Evolutionary conservation across 2,113 vertebrate species (phyloP).

Genomic region (Lepisosteus oculatus): DNA sequence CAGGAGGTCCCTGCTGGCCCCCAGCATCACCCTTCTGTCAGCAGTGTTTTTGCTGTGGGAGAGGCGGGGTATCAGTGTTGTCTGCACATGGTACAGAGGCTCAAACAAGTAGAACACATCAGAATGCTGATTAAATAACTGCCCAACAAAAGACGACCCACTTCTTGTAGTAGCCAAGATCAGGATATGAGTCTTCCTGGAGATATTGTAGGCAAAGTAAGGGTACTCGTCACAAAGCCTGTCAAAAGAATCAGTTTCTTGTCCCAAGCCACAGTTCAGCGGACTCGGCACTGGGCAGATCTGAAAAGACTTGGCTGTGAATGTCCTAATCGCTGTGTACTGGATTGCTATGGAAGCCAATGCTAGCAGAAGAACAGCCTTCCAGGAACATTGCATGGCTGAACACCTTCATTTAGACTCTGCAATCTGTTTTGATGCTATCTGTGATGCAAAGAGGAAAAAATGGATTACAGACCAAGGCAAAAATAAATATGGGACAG

Average conservation of each 20-base stretch:
- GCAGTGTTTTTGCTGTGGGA: slow-evolving; percentile 77
- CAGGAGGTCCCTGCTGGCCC: slow-evolving; percentile 88
- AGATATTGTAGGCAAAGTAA: slow-evolving; percentile 73
- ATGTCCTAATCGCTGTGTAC: slow-evolving; percentile 95
- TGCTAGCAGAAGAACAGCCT: slow-evolving; percentile 94
- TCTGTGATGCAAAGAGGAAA: slow-evolving; percentile 51
- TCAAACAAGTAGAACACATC: slow-evolving; percentile 97
- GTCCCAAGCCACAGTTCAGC: slow-evolving; percentile 77
- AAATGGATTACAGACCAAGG: slow-evolving; percentile 26
- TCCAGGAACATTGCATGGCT: slow-evolving; percentile 99
- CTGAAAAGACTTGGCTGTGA: slow-evolving; percentile 91
- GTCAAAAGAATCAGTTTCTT: slow-evolving; percentile 77
- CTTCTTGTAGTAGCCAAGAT: slow-evolving; percentile 93
- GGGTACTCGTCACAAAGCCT: slow-evolving; percentile 84
- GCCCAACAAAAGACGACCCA: slow-evolving; percentile 91
- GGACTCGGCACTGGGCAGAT: slow-evolving; percentile 79
- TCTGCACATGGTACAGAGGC: slow-evolving; percentile 94
- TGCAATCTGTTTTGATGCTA: slow-evolving; percentile 56
- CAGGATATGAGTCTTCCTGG: slow-evolving; percentile 85
- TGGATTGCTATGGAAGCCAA: slow-evolving; percentile 96
- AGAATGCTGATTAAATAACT: slow-evolving; percentile 95
- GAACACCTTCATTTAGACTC: slow-evolving; percentile 82
- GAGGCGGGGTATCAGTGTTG: slow-evolving; percentile 83
- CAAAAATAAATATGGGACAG: slow-evolving; percentile 27
- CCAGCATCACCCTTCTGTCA: slow-evolving; percentile 85